phyloP scores from a whole-genome alignment of 37 sponge, comb jelly and placozoan genomes.

The Crambe crambe region DNA sequence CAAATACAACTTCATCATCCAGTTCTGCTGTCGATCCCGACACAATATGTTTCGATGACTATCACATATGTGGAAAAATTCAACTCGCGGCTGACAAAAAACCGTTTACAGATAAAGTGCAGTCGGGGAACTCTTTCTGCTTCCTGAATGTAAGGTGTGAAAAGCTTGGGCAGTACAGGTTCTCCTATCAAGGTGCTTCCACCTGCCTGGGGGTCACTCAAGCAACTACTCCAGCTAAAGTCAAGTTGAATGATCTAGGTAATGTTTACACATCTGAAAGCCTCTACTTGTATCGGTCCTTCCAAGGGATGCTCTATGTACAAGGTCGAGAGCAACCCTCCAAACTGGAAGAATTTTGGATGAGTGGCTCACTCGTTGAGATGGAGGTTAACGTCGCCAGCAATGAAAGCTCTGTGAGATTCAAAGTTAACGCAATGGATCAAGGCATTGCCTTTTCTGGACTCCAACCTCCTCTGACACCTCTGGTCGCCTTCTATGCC shows the following conservation, averaged over 20 bases:
- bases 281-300: slow-evolving; percentile 57
- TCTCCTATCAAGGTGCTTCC: slow-evolving; percentile 59
- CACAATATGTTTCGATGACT: slow-evolving; percentile 31
- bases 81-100: slow-evolving; percentile 20
- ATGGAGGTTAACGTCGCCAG: slow-evolving; percentile 17
- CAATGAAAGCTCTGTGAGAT: slow-evolving; percentile 11
- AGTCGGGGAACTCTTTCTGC: slow-evolving; percentile 47
- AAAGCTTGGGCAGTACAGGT: slow-evolving; percentile 20
- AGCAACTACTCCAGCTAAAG: not conserved
- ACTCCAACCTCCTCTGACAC: slow-evolving; percentile 26
- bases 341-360: slow-evolving; percentile 55
- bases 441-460: slow-evolving; percentile 48
- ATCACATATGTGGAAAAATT: slow-evolving; percentile 4
- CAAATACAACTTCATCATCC: not conserved
- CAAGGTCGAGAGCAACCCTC: slow-evolving; percentile 32
- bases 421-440: slow-evolving; percentile 27
- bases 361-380: slow-evolving; percentile 49
- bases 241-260: not conserved
- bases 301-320: slow-evolving; percentile 40
- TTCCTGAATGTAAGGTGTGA: slow-evolving; percentile 18
- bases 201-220: slow-evolving; percentile 43
- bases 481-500: slow-evolving; percentile 56
- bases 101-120: not conserved
- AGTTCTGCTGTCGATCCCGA: not conserved
- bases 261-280: slow-evolving; percentile 32